Evolutionary conservation across 2,888 invertebrate species (phyloP).

Genomic region (Clusia tigrina): DNA sequence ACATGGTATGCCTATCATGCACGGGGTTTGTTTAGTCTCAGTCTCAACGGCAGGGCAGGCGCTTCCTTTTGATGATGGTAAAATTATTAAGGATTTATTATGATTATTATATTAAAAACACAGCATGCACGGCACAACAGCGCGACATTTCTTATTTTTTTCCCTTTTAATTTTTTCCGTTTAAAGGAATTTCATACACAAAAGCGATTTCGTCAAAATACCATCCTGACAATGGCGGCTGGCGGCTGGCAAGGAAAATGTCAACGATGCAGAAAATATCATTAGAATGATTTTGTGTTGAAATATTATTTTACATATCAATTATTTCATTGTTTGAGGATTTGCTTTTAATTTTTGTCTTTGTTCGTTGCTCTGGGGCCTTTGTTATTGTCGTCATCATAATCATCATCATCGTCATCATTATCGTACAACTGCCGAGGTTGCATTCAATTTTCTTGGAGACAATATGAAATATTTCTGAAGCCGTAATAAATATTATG

Average conservation of each 20-base stretch:
- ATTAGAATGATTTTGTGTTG: conserved; percentile 35
- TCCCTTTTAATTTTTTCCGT: conserved; percentile 23
- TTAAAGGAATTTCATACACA: conserved; percentile 8
- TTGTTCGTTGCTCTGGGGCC: conserved; percentile 11
- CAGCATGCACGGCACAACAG: conserved; percentile 42
- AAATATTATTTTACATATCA: conserved; percentile 65
- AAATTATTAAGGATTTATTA: conserved; percentile 65
- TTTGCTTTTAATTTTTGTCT: conserved; percentile 20
- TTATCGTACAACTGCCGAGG: too few species aligned
- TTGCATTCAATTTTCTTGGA: neutral
- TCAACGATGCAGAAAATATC: conserved; percentile 30
- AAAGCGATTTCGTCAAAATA: conserved; percentile 14
- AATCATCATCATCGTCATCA: conserved; percentile 15
- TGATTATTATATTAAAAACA: conserved; percentile 64
- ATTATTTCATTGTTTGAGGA: conserved; percentile 58
- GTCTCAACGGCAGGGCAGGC: conserved; percentile 33
- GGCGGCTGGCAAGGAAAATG: conserved; percentile 19
- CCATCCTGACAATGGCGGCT: conserved; percentile 20
- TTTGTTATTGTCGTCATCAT: conserved; percentile 16
- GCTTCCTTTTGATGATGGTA: conserved; percentile 59
- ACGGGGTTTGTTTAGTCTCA: conserved; percentile 18
- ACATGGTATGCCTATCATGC: neutral
- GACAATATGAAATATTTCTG: neutral
- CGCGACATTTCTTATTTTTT: conserved; percentile 21
- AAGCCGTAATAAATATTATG: neutral